Evolutionary conservation across 1,140 invertebrate species (phyloP).

Genomic region (Rhynchophorus ferrugineus): DNA sequence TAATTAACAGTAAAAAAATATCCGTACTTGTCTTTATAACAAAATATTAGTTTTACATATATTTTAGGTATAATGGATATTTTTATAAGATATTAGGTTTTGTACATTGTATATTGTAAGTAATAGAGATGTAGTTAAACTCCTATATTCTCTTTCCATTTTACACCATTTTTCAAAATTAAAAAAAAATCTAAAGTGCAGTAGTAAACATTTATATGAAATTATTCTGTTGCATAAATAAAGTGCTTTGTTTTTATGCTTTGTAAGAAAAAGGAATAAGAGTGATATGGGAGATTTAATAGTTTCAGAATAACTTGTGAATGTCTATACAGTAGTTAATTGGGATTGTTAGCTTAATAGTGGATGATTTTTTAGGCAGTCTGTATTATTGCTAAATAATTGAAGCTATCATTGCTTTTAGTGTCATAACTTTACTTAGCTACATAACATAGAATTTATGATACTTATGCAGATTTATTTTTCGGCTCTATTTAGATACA

Average conservation of each 20-base stretch:
- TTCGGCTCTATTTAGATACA: constrained; percentile 12
- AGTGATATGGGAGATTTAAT: constrained; percentile 10
- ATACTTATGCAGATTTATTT: not conserved
- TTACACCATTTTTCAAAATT: not conserved
- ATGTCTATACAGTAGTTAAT: constrained; percentile 23
- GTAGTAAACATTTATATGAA: not conserved
- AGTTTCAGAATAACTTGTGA: constrained; percentile 9
- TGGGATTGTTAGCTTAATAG: constrained; percentile 24
- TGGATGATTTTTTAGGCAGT: constrained; percentile 20
- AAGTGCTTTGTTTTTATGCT: not conserved
- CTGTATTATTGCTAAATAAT: constrained; percentile 21
- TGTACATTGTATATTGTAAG: constrained; percentile 40
- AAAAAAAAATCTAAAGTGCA: not conserved
- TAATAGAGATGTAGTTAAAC: constrained; percentile 9
- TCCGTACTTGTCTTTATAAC: constrained; percentile 15
- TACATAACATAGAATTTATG: constrained; percentile 14
- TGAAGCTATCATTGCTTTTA: constrained; percentile 22
- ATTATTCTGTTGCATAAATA: not conserved
- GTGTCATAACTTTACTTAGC: constrained; percentile 24
- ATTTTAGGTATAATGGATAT: constrained; percentile 35
- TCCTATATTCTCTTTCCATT: constrained; percentile 3
- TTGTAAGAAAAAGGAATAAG: not conserved
- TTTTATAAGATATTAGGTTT: constrained; percentile 37
- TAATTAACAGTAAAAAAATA: constrained; percentile 10
- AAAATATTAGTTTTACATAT: constrained; percentile 22